Evolutionary conservation across 1,140 invertebrate species (phyloP).

Genomic region (Tetraneura akinire): DNA sequence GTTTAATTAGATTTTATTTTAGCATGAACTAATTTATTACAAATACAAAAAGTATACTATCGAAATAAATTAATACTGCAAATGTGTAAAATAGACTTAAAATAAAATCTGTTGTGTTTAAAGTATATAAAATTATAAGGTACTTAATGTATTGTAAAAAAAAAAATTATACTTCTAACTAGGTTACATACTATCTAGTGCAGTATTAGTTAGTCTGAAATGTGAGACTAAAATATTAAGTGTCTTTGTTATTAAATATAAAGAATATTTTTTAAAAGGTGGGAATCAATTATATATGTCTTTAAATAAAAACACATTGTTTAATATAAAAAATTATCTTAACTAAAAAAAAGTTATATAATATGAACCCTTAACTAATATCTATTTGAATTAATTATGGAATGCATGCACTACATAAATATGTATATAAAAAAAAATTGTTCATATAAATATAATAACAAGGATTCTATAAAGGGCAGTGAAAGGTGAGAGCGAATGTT

Average conservation of each 20-base stretch:
- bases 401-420: slow-evolving; percentile 38
- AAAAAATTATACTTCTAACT: slow-evolving; percentile 22
- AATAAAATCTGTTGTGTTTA: slow-evolving; percentile 23
- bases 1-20: slow-evolving; percentile 18
- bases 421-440: slow-evolving; percentile 24
- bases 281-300: not conserved
- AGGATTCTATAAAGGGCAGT: slow-evolving; percentile 43
- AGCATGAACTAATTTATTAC: slow-evolving; percentile 9
- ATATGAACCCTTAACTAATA: not conserved
- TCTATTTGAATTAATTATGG: slow-evolving; percentile 32
- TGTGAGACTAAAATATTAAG: slow-evolving; percentile 36
- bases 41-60: slow-evolving; percentile 33
- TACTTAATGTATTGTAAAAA: not conserved
- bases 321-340: not conserved
- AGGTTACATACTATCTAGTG: slow-evolving; percentile 6
- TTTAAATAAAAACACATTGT: not conserved
- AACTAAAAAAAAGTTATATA: not conserved
- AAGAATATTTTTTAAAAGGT: not conserved
- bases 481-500: slow-evolving; percentile 29
- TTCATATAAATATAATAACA: slow-evolving; percentile 50
- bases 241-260: slow-evolving; percentile 20
- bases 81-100: slow-evolving; percentile 38
- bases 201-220: slow-evolving; percentile 7
- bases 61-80: slow-evolving; percentile 37
- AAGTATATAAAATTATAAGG: not conserved